These are phyloP conservation scores for Notothenia rossii DNA, from an alignment of 2,113 vertebrate species.

Conservation along the genomic window DNA sequence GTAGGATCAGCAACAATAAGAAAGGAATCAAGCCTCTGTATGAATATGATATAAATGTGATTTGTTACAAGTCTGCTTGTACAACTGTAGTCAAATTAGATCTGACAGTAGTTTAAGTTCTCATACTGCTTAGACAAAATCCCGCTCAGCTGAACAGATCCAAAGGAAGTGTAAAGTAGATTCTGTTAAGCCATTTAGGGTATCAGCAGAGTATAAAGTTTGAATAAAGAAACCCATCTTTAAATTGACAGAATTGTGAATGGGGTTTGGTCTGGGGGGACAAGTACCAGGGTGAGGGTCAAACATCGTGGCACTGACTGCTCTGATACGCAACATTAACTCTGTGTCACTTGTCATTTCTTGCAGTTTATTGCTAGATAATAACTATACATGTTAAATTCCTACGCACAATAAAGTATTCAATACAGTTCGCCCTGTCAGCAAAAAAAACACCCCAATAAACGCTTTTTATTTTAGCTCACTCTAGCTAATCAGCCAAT, in stretches of 20 bases:
- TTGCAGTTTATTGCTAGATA: neutral
- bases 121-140: neutral
- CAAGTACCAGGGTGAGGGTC: slow-evolving; percentile 4
- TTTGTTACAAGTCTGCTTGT: neutral
- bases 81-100: neutral
- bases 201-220: neutral
- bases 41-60: no score
- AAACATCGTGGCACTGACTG: slow-evolving; percentile 29
- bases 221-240: neutral
- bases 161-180: neutral
- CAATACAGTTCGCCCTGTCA: neutral
- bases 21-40: neutral
- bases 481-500: slow-evolving; percentile 21
- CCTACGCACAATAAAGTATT: rapidly evolving
- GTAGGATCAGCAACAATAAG: neutral
- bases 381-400: neutral
- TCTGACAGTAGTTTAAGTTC: neutral
- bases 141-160: neutral
- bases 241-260: neutral
- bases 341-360: neutral
- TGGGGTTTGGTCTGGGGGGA: neutral
- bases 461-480: neutral
- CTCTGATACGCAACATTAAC: slow-evolving; percentile 2
- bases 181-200: neutral
- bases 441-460: no score